These are phyloP conservation scores for Macquaria ambigua DNA, from an alignment of 2,113 vertebrate species.

Conservation along the genomic window DNA sequence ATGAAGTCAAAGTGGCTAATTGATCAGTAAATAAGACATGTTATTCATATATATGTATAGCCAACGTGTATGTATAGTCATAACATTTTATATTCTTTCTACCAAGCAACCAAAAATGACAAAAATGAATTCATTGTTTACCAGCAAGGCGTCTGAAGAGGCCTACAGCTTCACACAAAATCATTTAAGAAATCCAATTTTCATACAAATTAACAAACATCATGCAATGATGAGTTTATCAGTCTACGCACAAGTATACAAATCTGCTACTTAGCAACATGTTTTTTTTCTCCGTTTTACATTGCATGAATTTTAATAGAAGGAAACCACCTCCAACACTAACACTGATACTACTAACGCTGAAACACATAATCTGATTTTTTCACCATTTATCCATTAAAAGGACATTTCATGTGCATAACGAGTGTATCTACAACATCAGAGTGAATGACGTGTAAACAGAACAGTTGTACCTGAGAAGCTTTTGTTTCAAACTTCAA, in stretches of 20 bases:
- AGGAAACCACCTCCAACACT: conserved; percentile 57
- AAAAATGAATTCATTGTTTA: conserved; percentile 27
- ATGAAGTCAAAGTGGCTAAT: conserved; percentile 39
- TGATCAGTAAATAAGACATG: conserved; percentile 51
- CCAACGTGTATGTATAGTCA: conserved; percentile 17
- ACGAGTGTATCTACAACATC: conserved; percentile 69
- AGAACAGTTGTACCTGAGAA: conserved; percentile 82
- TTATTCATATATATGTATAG: conserved; percentile 23
- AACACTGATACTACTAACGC: conserved; percentile 64
- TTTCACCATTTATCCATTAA: conserved; percentile 37
- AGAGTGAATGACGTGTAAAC: conserved; percentile 77
- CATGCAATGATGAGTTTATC: conserved; percentile 71
- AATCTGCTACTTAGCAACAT: conserved; percentile 54
- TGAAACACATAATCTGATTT: conserved; percentile 55
- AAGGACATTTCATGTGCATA: conserved; percentile 72
- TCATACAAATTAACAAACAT: conserved; percentile 67
- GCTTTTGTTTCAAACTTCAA: conserved; percentile 70
- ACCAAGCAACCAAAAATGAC: conserved; percentile 39
- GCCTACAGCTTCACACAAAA: conserved; percentile 52
- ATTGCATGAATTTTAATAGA: conserved; percentile 52
- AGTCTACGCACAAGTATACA: conserved; percentile 56
- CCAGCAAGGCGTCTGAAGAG: conserved; percentile 43
- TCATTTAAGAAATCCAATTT: conserved; percentile 53
- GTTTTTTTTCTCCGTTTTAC: conserved; percentile 41
- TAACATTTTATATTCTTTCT: conserved; percentile 22